phyloP scores from a whole-genome alignment of 2,113 vertebrate species.

The Xyrauchen texanus region DNA sequence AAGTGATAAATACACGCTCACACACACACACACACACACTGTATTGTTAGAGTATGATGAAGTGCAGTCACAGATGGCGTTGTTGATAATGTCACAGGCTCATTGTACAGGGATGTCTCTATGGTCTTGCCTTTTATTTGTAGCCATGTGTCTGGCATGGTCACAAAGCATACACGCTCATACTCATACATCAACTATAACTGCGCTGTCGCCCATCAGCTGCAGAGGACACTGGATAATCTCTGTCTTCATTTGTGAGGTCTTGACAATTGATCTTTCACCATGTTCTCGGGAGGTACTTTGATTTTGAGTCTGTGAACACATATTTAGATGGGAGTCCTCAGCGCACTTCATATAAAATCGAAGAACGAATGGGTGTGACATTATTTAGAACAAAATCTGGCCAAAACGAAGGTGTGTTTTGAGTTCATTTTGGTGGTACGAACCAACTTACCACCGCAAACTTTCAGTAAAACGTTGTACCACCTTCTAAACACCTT shows the following conservation, averaged over 20 bases:
- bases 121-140: not conserved
- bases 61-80: not conserved
- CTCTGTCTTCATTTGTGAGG: not conserved
- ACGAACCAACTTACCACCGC: no score
- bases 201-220: not conserved
- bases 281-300: not conserved
- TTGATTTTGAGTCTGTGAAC: not conserved
- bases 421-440: no score
- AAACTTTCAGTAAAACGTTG: no score
- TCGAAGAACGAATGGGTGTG: no score
- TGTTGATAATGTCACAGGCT: not conserved
- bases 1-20: no score
- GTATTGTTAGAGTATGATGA: slow-evolving; percentile 8
- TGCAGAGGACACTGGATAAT: not conserved
- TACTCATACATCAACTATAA: slow-evolving; percentile 21
- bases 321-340: not conserved
- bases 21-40: not conserved
- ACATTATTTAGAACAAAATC: no score
- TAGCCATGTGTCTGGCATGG: not conserved
- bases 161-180: not conserved
- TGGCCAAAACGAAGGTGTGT: no score
- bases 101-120: slow-evolving; percentile 1
- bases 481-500: no score
- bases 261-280: slow-evolving; percentile 4
- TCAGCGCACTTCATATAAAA: no score